These are phyloP conservation scores for Trogon surrucura DNA, from an alignment of 2,113 vertebrate species.

Conservation along the genomic window DNA sequence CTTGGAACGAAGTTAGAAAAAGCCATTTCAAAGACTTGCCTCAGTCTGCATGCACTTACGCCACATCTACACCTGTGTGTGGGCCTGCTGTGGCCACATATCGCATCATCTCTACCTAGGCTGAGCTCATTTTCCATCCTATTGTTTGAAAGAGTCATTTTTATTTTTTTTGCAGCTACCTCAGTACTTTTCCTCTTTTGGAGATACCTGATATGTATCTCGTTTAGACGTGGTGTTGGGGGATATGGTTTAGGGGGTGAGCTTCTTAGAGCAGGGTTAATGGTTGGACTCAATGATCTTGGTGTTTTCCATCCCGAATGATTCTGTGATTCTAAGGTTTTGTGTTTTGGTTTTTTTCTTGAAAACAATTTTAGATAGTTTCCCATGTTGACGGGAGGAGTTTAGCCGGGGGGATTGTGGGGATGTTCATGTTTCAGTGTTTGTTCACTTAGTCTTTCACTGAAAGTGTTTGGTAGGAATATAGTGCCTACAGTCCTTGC, in stretches of 20 bases:
- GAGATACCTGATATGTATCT: background rate
- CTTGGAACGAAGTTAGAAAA: background rate
- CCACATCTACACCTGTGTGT: background rate
- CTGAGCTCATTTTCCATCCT: background rate
- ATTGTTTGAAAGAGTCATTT: background rate
- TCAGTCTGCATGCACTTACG: background rate
- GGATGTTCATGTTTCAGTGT: background rate
- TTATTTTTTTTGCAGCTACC: background rate
- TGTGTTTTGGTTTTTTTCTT: background rate
- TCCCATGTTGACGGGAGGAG: background rate
- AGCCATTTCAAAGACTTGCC: background rate
- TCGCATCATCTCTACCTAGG: background rate
- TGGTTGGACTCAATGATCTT: too few species aligned
- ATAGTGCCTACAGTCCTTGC: background rate
- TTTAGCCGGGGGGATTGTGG: fast-evolving
- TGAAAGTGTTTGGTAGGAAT: background rate
- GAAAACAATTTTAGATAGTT: background rate
- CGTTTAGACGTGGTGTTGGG: background rate
- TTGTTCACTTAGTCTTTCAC: background rate
- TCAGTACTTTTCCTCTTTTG: background rate
- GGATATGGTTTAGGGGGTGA: too few species aligned
- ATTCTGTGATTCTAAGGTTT: too few species aligned
- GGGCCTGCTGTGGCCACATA: background rate
- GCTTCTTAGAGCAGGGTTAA: too few species aligned
- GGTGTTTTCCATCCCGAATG: too few species aligned